phyloP scores from a whole-genome alignment of 1,140 invertebrate genomes.

The Polyergus mexicanus region DNA sequence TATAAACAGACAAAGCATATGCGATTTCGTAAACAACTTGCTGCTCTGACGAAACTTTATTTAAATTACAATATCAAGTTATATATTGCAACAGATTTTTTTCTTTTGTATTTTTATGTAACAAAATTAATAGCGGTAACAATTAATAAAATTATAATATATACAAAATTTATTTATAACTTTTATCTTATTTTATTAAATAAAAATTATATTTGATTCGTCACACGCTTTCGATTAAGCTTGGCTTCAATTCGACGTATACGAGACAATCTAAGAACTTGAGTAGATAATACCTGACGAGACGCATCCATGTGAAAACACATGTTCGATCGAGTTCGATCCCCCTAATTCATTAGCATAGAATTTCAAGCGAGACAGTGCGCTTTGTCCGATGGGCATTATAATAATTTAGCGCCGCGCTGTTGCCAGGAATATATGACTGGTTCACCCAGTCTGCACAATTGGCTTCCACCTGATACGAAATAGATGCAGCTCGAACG shows the following conservation, averaged over 20 bases:
- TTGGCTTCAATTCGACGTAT: slow-evolving; percentile 17
- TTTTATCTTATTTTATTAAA: neutral
- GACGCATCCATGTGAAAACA: slow-evolving; percentile 12
- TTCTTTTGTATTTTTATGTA: neutral
- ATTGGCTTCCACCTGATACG: slow-evolving; percentile 71
- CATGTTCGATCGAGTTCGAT: slow-evolving; percentile 50
- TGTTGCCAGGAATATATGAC: slow-evolving; percentile 55
- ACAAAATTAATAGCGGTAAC: neutral
- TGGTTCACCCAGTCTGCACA: slow-evolving; percentile 42
- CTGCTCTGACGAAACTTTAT: slow-evolving; percentile 7
- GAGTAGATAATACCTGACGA: slow-evolving; percentile 18
- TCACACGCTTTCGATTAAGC: slow-evolving; percentile 22
- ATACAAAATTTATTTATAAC: neutral
- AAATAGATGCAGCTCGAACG: slow-evolving; percentile 71
- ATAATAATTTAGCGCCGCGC: slow-evolving; percentile 69
- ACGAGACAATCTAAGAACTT: slow-evolving; percentile 41
- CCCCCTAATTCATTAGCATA: slow-evolving; percentile 73
- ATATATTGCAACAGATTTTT: neutral
- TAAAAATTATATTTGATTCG: neutral
- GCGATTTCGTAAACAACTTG: slow-evolving; percentile 9
- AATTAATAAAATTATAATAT: neutral
- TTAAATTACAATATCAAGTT: slow-evolving; percentile 4
- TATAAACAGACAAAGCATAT: neutral
- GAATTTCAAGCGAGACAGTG: slow-evolving; percentile 62
- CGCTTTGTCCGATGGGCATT: slow-evolving; percentile 67